These are phyloP conservation scores for Pantherophis alleghaniensis DNA, from an alignment of 2,797 vertebrate species.

Conservation along the genomic window DNA sequence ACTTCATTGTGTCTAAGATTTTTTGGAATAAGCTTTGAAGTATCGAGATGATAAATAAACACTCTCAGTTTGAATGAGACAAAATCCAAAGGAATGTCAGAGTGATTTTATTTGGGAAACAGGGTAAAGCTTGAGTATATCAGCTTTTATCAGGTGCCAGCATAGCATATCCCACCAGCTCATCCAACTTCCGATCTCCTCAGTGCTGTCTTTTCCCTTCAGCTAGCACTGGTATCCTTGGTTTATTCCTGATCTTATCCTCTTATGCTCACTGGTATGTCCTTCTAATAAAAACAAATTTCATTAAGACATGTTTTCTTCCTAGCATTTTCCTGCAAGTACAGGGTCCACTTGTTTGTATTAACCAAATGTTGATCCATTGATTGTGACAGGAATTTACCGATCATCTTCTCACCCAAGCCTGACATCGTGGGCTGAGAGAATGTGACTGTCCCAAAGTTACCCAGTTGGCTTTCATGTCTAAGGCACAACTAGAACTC, in stretches of 20 bases:
- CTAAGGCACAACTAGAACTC: background rate
- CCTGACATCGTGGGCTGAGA: background rate
- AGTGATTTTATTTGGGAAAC: background rate
- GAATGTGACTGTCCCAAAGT: background rate
- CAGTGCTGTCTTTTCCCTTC: background rate
- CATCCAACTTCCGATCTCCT: background rate
- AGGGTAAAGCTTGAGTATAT: background rate
- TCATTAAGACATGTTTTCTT: background rate
- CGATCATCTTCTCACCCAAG: background rate
- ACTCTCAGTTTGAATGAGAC: background rate
- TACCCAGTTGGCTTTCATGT: background rate
- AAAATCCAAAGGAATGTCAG: background rate
- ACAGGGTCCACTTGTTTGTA: background rate
- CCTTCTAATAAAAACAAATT: background rate
- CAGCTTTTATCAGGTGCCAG: background rate
- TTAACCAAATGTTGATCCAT: background rate
- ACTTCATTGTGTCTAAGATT: background rate
- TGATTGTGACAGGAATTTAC: background rate
- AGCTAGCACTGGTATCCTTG: background rate
- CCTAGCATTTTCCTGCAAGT: background rate
- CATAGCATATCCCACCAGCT: background rate
- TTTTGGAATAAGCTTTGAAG: background rate
- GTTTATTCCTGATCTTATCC: background rate
- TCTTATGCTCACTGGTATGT: background rate
- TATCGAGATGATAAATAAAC: background rate